Conservation (phyloP, 2,113 vertebrate species). For the Saguinus midas region DNA sequence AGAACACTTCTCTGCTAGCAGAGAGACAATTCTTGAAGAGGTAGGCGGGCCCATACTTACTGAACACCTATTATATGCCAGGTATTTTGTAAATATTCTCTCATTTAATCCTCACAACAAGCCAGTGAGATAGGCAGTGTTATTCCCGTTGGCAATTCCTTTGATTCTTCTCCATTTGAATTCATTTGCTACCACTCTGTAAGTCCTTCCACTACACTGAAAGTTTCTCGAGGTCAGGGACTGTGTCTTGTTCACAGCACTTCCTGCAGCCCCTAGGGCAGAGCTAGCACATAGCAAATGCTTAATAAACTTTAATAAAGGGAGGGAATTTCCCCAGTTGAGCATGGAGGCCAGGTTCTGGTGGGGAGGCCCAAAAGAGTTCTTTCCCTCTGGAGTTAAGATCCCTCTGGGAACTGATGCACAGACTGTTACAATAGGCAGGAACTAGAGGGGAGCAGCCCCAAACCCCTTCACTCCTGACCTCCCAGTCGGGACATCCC, state of each 20-base stretch:
- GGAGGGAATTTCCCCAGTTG: neutral
- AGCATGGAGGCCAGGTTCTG: neutral
- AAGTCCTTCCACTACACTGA: neutral
- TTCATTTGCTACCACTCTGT: neutral
- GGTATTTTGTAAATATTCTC: neutral
- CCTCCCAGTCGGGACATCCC: too few species aligned
- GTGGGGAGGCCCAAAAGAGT: neutral
- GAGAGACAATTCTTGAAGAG: neutral
- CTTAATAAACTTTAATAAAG: neutral
- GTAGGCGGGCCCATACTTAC: neutral
- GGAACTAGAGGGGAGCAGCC: too few species aligned
- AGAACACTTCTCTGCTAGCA: neutral
- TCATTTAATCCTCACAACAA: neutral
- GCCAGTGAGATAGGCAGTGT: neutral
- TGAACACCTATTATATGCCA: neutral
- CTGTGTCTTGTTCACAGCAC: neutral
- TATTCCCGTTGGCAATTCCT: neutral
- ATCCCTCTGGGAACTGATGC: too few species aligned
- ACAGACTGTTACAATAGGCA: too few species aligned
- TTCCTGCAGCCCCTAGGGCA: neutral
- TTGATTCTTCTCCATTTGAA: neutral
- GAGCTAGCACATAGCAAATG: neutral
- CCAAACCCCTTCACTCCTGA: too few species aligned
- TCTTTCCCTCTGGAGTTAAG: neutral
- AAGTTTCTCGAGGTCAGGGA: neutral